Percentiles rank a stretch among this genome's conserved stretches.
Evolutionary conservation across 1,140 invertebrate genomes (phyloP).

Genomic region (Aphaenogaster floridana): DNA sequence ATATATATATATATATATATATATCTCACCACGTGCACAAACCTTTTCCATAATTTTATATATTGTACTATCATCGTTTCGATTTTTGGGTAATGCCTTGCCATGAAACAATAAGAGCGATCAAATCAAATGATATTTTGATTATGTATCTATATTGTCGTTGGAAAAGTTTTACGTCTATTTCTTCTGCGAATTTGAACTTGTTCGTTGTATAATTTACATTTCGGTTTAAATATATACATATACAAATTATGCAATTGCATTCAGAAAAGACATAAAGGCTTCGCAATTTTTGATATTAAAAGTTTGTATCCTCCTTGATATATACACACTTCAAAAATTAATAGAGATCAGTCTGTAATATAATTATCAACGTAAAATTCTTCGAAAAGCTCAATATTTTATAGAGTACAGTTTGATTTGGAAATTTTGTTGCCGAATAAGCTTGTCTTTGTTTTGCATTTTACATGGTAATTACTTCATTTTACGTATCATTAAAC

Average conservation of each 20-base stretch:
- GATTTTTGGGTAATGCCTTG: background rate
- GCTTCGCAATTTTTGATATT: conserved; percentile 30
- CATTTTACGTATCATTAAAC: background rate
- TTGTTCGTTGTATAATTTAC: conserved; percentile 58
- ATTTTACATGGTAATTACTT: background rate
- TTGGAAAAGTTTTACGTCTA: conserved; percentile 18
- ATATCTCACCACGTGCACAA: conserved; percentile 7
- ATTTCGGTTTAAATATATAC: conserved; percentile 21
- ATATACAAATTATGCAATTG: conserved; percentile 36
- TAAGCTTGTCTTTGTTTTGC: background rate
- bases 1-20: no score
- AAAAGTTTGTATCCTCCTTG: conserved; percentile 7
- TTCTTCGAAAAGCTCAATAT: conserved; percentile 34
- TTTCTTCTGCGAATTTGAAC: conserved; percentile 32
- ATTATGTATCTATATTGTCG: conserved; percentile 43
- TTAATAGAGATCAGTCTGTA: conserved; percentile 34
- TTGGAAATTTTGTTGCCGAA: conserved; percentile 1
- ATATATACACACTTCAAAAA: conserved; percentile 34
- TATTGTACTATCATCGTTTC: conserved; percentile 35
- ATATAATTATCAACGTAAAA: conserved; percentile 45
- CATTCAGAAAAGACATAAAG: conserved; percentile 34
- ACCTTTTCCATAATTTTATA: conserved; percentile 14
- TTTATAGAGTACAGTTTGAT: background rate
- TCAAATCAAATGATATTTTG: conserved; percentile 33
- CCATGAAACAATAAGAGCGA: background rate